Base-by-base conservation (phyloP, 30 jellyfish, hydroid and myxozoan genomes). In the Pseudorhiza aurosa region DNA sequence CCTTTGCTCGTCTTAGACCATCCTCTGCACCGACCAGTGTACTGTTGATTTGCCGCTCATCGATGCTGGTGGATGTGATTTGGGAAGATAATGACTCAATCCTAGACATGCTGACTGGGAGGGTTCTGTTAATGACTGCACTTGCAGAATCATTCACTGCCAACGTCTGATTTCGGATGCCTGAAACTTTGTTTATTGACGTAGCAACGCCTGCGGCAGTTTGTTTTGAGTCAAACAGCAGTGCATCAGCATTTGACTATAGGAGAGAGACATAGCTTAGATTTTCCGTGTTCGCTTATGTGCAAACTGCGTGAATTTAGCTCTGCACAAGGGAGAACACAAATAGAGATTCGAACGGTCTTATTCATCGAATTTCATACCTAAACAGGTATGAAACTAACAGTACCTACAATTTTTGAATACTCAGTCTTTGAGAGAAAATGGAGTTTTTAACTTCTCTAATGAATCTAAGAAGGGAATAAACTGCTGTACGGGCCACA, bases 241-340 rank as follows among this genome's bases (percentile, higher is more conserved):
- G 95, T 8, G 90, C 91, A 21, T 91, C 98, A n/a, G 95, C 98
- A 67, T 63, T 91, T 29, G 80, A 42, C 98, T 91, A 39, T 18
- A 22, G 46, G 24, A 0, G 40, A 55, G 33, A 43, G 15, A 17
- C 8, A 47, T 6, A 40, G 18, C 5, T 18, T 24, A 39, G 10
- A n/a, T n/a, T n/a, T n/a, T n/a, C n/a, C n/a, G n/a, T n/a, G n/a
- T n/a, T n/a, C n/a, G n/a, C n/a, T n/a, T n/a, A n/a, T n/a, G n/a
- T n/a, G n/a, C n/a, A n/a, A n/a, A n/a, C n/a, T n/a, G n/a, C n/a
- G n/a, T n/a, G n/a, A n/a, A n/a, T n/a, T n/a, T n/a, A n/a, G n/a
- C n/a, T n/a, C n/a, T n/a, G n/a, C n/a, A n/a, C n/a, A n/a, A n/a
- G n/a, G n/a, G n/a, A n/a, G n/a, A n/a, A n/a, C n/a, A n/a, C n/a